Evolutionary conservation across 2,888 invertebrate species (phyloP).

Genomic region (Ariolimax columbianus): DNA sequence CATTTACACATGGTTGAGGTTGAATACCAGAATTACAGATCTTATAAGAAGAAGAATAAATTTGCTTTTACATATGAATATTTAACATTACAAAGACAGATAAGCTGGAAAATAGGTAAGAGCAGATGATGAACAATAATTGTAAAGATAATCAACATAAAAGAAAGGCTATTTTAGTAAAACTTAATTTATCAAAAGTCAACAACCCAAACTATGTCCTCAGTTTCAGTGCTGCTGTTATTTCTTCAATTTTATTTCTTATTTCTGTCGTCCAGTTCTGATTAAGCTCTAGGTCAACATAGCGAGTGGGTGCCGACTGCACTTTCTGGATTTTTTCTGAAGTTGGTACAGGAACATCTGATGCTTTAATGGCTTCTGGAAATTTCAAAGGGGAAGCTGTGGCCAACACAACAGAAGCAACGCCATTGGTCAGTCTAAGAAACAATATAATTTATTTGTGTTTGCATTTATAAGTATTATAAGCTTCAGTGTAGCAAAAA

Average conservation of each 20-base stretch:
- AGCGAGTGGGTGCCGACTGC: slow-evolving; percentile 61
- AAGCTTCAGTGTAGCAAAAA: background rate
- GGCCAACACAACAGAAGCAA: slow-evolving; percentile 72
- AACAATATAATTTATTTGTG: background rate
- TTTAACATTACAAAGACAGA: no score
- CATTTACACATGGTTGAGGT: no score
- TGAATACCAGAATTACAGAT: no score
- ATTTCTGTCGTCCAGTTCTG: slow-evolving; percentile 73
- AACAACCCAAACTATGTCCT: background rate
- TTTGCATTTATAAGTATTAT: background rate
- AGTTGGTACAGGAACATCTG: slow-evolving; percentile 68
- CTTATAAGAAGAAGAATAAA: no score
- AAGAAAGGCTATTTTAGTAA: no score
- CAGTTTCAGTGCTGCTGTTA: slow-evolving; percentile 33
- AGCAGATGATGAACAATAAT: no score
- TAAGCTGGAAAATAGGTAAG: no score
- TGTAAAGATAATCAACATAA: no score
- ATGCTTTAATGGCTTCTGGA: slow-evolving; percentile 73
- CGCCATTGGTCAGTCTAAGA: slow-evolving; percentile 39
- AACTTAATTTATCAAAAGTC: no score
- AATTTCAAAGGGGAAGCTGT: slow-evolving; percentile 80
- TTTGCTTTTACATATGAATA: no score
- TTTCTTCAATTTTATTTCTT: slow-evolving; percentile 63
- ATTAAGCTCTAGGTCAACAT: slow-evolving; percentile 66
- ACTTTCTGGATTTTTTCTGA: slow-evolving; percentile 61